Evolutionary conservation across 2,797 vertebrate genomes (phyloP), one percentile per base, ranked within the genome.

Genomic region (Microchirus variegatus): DNA sequence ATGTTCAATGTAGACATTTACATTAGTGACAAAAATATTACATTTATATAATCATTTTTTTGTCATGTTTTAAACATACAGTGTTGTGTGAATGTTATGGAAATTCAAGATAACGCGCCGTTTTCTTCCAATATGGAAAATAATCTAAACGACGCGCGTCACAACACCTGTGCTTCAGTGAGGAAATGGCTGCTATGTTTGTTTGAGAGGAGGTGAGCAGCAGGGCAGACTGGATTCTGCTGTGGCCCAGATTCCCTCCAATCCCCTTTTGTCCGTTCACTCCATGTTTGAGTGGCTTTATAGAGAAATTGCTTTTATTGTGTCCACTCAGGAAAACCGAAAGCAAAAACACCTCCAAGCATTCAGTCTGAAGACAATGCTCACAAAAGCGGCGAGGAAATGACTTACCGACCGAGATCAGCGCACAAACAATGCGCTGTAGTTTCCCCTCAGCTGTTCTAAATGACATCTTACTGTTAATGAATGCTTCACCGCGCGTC

Each of bases 241-340:
- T 87, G 82, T 82, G 78, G 85, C 90, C 89, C 88, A 86, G 83
- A 91, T 90, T 81, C 83, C 82, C 80, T 77, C 64, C 84, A 82
- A 82, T 83, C 82, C 80, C 80, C 79, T 85, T 92, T 90, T 91
- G 87, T 91, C 82, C 78, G 58, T 89, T 90, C 86, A 78, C 70
- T 87, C 84, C 67, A 67, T 86, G 78, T 89, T 86, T 79, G 85
- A 91, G 88, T 86, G 87, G 77, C 81, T 90, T 88, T 83, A 75
- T 78, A 67, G 75, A 87, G 82, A 90, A 88, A 91, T 89, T 89
- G 89, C 89, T 90, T 90, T 91, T 85, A 90, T 91, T 91, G 81
- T 89, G 78, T 86, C 85, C 77, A 75, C 74, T 79, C 78, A 84
- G 75, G 78, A 88, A 90, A 91, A 87, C 46, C 67, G 84, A 85